Percentiles rank a stretch among this genome's conserved stretches.
Evolutionary conservation across 2,888 invertebrate species (phyloP).

Genomic region (Ramazzottius varieornatus): DNA sequence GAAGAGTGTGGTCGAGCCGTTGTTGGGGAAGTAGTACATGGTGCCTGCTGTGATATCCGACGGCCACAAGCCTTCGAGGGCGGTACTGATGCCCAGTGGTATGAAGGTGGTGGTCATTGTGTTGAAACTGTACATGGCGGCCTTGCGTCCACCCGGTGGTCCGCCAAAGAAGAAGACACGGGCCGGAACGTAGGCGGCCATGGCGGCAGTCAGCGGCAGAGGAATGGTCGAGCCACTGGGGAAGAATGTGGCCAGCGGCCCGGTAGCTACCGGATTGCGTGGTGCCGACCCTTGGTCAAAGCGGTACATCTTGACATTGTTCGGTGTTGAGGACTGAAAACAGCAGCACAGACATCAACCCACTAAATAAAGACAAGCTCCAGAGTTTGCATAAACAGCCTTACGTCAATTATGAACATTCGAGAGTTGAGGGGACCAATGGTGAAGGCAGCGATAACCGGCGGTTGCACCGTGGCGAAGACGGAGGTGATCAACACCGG

Average conservation of each 20-base stretch:
- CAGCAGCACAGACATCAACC: neutral
- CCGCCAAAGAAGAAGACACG: neutral
- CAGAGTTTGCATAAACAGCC: neutral
- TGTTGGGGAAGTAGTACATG: neutral
- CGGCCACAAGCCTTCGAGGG: neutral
- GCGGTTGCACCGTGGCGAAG: neutral
- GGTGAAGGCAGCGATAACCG: neutral
- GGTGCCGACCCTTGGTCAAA: neutral
- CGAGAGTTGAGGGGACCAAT: neutral
- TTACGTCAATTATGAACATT: conserved; percentile 1
- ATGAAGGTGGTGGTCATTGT: neutral
- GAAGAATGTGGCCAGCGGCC: neutral
- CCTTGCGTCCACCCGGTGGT: neutral
- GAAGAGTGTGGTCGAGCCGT: neutral
- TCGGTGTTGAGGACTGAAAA: neutral
- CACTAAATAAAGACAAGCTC: neutral
- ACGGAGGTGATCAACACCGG: neutral
- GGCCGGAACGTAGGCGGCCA: neutral
- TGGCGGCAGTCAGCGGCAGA: neutral
- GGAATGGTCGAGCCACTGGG: neutral
- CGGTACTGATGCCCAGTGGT: neutral
- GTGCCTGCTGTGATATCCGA: neutral
- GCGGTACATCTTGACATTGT: neutral
- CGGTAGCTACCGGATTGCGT: neutral
- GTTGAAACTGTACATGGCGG: neutral